phyloP scores from a whole-genome alignment of 64 coral and sea anemone species.

The Montipora foliosa region DNA sequence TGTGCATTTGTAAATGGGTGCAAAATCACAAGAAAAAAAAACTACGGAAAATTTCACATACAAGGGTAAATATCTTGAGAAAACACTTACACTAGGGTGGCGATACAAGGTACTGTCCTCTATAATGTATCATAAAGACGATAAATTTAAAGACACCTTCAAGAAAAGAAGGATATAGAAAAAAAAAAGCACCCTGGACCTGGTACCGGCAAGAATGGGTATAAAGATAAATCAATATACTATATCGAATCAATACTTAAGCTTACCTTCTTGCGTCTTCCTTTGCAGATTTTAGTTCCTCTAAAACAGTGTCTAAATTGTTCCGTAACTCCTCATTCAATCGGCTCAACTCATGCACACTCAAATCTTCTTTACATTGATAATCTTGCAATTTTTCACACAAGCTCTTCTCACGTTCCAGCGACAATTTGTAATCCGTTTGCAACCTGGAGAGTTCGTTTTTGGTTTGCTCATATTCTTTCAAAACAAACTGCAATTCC shows the following conservation, averaged over 20 bases:
- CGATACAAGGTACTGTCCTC: too few species aligned
- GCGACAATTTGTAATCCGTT: constrained; percentile 75
- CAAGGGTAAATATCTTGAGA: too few species aligned
- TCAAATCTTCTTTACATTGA: constrained; percentile 85
- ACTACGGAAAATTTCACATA: too few species aligned
- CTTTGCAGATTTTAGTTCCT: constrained; percentile 80
- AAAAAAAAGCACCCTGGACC: neutral
- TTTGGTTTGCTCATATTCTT: constrained; percentile 88
- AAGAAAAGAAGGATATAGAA: neutral
- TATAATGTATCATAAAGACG: too few species aligned
- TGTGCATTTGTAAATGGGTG: neutral
- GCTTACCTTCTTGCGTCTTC: constrained; percentile 84
- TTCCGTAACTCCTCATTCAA: constrained; percentile 89
- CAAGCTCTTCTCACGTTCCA: constrained; percentile 85
- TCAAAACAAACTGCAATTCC: constrained; percentile 68
- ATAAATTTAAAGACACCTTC: neutral
- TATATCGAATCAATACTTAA: neutral
- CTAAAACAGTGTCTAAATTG: constrained; percentile 73
- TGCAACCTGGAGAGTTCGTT: constrained; percentile 83
- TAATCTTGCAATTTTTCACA: constrained; percentile 88
- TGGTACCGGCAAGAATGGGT: neutral
- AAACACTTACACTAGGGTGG: too few species aligned
- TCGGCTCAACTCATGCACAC: constrained; percentile 77
- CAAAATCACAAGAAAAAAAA: neutral
- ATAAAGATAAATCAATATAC: neutral